Base-by-base conservation (phyloP, 2,888 invertebrate species). In the Coleophora flavipennella region DNA sequence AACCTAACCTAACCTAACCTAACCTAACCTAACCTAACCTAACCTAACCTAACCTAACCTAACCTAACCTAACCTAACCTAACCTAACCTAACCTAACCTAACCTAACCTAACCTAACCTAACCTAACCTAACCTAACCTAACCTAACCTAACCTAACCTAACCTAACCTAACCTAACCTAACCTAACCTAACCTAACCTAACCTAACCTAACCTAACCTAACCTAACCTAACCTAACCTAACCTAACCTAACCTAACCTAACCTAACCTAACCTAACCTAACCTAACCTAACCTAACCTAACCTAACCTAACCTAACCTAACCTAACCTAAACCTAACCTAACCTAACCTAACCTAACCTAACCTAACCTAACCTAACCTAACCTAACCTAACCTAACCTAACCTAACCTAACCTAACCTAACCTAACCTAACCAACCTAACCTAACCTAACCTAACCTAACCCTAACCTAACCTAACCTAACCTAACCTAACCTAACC, bases 401-500 rank as follows among this genome's bases (percentile, higher is more conserved):
- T 40, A 40, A 40, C 40, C 40, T 40, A 40, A 40, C 40, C 40
- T 40, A 40, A 35, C 40, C 40, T 40, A 35, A 40, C 40, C 40
- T 40, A 40, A 40, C 40, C 38, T 34, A 39, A 40, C 40, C 40
- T 40, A 41, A 32, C 40, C 40, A 35, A 35, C 35, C 32, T 35
- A 40, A 32, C 40, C 32, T 40, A 35, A 35, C 35, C 35, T 40
- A 32, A 35, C 35, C 35, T 39, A 39, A 39, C 39, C 39, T 40
- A 40, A 40, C 39, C 39, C 39, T 35, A 40, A 40, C 39, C 39
- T 40, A 40, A 40, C 41, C 41, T 38, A 41, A 41, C 41, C 41
- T 41, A 41, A 41, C 41, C 41, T 41, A 41, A 41, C 41, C 41
- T 41, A 41, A 41, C 41, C 41, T 41, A 41, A 38, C 41, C 38